These are phyloP conservation scores for Tympanuchus pallidicinctus DNA, from an alignment of 2,113 vertebrate species.

Conservation along the genomic window DNA sequence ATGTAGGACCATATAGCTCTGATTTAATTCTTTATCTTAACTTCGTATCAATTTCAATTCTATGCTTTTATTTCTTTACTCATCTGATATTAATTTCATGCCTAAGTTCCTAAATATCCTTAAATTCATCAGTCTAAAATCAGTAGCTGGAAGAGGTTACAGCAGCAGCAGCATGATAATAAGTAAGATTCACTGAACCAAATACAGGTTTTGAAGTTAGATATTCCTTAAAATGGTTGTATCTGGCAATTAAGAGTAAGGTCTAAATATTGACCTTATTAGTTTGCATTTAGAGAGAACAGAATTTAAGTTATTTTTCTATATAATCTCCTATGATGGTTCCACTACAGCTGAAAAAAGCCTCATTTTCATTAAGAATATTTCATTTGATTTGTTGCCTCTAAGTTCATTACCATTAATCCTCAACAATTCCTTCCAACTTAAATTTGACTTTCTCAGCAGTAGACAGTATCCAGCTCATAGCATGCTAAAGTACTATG, in stretches of 20 bases:
- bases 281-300: background rate
- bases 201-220: background rate
- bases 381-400: background rate
- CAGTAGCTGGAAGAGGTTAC: background rate
- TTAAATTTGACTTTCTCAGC: background rate
- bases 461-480: background rate
- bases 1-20: background rate
- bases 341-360: background rate
- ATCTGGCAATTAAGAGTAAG: background rate
- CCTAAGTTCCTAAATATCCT: background rate
- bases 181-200: background rate
- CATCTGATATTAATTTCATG: slow-evolving; percentile 4
- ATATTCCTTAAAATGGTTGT: background rate
- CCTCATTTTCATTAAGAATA: background rate
- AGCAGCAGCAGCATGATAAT: background rate
- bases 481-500: accelerated
- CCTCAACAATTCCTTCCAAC: background rate
- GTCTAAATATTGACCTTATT: background rate
- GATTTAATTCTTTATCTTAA: background rate
- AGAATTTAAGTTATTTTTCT: background rate
- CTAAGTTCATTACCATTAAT: background rate
- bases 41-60: background rate
- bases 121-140: background rate
- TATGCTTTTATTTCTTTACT: background rate
- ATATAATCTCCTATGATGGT: background rate